Conservation (phyloP, 2,113 vertebrate species). For the Capreolus pygargus region DNA sequence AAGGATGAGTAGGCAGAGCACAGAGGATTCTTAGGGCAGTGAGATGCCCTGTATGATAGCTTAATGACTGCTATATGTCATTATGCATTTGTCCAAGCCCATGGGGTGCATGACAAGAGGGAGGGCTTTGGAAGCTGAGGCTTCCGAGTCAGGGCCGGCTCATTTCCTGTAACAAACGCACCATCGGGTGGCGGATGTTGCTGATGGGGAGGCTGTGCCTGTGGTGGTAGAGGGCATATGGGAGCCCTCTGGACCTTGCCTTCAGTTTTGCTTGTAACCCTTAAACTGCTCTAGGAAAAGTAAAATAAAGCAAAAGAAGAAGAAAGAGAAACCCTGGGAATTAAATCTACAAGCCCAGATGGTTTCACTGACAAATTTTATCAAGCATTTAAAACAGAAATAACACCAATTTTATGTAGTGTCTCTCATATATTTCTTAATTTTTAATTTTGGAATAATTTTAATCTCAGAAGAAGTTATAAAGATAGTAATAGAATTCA, state of each 20-base stretch:
- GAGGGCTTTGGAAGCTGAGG: neutral
- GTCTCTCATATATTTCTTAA: neutral
- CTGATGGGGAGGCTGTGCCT: neutral
- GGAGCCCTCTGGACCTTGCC: neutral
- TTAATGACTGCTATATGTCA: neutral
- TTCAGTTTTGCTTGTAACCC: neutral
- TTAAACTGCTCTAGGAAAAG: neutral
- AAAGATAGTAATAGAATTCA: neutral
- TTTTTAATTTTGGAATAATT: slow-evolving; percentile 15
- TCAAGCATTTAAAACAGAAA: neutral
- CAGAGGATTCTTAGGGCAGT: neutral
- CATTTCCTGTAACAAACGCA: neutral
- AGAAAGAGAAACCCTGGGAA: neutral
- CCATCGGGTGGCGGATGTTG: neutral
- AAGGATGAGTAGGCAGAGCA: neutral
- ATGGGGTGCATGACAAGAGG: neutral
- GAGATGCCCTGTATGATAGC: neutral
- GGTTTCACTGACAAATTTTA: slow-evolving; percentile 29
- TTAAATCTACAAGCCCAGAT: neutral
- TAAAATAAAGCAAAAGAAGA: neutral
- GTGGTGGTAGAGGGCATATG: too few relatives aligned
- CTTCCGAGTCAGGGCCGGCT: neutral
- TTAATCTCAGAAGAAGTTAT: neutral
- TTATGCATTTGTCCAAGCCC: neutral
- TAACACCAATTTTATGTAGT: slow-evolving; percentile 2